Conservation (phyloP, 1,140 invertebrate genomes). For the Colletes latitarsis region DNA sequence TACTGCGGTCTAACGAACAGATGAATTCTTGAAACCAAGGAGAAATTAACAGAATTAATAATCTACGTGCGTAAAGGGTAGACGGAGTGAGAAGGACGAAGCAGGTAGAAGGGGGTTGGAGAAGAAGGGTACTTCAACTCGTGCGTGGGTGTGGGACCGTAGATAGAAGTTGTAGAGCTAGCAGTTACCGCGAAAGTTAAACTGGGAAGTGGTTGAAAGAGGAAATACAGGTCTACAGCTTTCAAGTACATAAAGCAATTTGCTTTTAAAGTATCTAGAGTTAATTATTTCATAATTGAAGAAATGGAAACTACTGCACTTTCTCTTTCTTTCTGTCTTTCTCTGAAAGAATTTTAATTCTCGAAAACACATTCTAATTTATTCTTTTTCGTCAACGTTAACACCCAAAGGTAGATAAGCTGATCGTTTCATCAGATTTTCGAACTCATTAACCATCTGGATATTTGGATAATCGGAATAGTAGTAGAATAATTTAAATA, state of each 20-base stretch:
- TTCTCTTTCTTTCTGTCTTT: neutral
- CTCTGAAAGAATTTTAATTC: neutral
- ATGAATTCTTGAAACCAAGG: conserved; percentile 52
- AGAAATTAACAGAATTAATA: conserved; percentile 65
- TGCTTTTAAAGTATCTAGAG: conserved; percentile 39
- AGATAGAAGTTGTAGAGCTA: conserved; percentile 36
- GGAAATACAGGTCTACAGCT: conserved; percentile 32
- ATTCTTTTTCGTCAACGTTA: neutral
- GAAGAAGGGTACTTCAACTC: conserved; percentile 36
- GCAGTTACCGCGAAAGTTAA: conserved; percentile 31
- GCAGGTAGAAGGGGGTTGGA: neutral
- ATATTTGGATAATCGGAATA: no score
- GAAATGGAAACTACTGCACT: conserved; percentile 31
- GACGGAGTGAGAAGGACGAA: neutral
- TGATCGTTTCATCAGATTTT: no score
- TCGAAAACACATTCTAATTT: conserved; percentile 1
- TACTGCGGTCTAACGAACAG: conserved; percentile 38
- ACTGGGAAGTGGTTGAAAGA: conserved; percentile 32
- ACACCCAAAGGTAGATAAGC: no score
- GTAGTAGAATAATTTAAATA: no score
- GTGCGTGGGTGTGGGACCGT: conserved; percentile 19
- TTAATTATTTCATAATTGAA: conserved; percentile 67
- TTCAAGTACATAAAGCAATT: conserved; percentile 50
- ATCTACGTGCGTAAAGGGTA: conserved; percentile 31
- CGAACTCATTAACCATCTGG: no score